Conservation (phyloP, 2,888 invertebrate species). For the Amiota mariae region DNA sequence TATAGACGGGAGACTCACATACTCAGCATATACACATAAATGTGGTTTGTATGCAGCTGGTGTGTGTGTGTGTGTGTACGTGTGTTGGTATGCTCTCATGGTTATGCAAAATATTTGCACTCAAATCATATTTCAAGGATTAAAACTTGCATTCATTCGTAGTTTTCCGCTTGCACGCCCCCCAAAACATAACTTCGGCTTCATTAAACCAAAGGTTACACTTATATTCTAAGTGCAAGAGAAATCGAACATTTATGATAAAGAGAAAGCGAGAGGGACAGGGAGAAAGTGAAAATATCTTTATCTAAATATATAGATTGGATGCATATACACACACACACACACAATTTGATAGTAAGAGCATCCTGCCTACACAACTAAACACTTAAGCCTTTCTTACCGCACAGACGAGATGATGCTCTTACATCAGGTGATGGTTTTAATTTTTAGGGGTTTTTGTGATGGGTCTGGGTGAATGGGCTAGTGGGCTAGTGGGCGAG, state of each 20-base stretch:
- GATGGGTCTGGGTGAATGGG: not conserved
- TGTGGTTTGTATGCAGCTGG: constrained; percentile 5
- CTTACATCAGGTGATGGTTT: not conserved
- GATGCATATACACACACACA: constrained; percentile 3
- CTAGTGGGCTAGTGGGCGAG: too few species aligned
- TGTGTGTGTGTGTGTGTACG: constrained; percentile 21
- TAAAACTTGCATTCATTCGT: constrained; percentile 65
- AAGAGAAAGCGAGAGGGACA: too few species aligned
- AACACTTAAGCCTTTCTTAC: not conserved
- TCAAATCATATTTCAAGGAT: constrained; percentile 68
- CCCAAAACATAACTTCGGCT: constrained; percentile 56
- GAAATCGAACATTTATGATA: too few species aligned
- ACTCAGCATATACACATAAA: not conserved
- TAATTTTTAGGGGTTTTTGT: not conserved
- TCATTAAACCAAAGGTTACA: constrained; percentile 61
- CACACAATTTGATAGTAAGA: not conserved
- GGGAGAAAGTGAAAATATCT: too few species aligned
- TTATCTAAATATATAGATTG: not conserved
- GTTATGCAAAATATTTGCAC: constrained; percentile 68
- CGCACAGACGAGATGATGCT: not conserved
- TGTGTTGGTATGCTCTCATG: constrained; percentile 49
- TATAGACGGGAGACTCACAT: not conserved
- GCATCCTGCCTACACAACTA: not conserved
- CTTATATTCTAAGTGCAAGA: not conserved
- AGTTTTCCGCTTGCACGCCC: constrained; percentile 63